phyloP scores from a whole-genome alignment of 2,888 invertebrate genomes.

The Ophion ellenae region DNA sequence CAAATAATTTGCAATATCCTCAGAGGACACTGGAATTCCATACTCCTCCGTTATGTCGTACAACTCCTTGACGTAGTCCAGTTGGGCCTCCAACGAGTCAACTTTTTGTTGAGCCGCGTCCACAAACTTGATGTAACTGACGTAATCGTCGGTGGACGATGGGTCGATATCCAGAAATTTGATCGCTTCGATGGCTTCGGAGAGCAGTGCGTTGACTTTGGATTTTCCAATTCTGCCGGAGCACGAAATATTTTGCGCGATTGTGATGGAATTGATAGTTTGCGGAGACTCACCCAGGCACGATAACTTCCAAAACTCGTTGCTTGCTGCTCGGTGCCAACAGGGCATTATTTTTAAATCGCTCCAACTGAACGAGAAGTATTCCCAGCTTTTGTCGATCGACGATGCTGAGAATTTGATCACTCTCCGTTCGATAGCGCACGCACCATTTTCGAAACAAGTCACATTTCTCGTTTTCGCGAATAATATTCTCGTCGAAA shows the following conservation, averaged over 20 bases:
- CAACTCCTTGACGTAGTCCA: conserved; percentile 92
- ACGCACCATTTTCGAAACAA: conserved; percentile 88
- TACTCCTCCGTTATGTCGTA: conserved; percentile 94
- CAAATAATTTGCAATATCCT: conserved; percentile 88
- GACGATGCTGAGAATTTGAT: conserved; percentile 88
- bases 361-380: conserved; percentile 88
- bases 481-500: conserved; percentile 87
- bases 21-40: conserved; percentile 89
- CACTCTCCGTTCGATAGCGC: conserved; percentile 89
- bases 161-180: conserved; percentile 86
- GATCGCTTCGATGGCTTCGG: conserved; percentile 88
- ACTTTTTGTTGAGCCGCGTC: conserved; percentile 88
- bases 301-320: conserved; percentile 86
- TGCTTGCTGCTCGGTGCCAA: conserved; percentile 90
- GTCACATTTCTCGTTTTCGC: conserved; percentile 85
- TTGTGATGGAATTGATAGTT: not conserved
- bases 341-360: conserved; percentile 89
- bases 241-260: not conserved
- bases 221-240: conserved; percentile 87
- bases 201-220: conserved; percentile 84
- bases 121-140: conserved; percentile 89
- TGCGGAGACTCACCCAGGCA: conserved; percentile 87
- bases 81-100: conserved; percentile 88
- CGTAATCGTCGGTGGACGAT: conserved; percentile 89
- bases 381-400: conserved; percentile 90